These are phyloP conservation scores for Bradypus variegatus DNA, from an alignment of 2,797 vertebrate genomes.

Conservation along the genomic window DNA sequence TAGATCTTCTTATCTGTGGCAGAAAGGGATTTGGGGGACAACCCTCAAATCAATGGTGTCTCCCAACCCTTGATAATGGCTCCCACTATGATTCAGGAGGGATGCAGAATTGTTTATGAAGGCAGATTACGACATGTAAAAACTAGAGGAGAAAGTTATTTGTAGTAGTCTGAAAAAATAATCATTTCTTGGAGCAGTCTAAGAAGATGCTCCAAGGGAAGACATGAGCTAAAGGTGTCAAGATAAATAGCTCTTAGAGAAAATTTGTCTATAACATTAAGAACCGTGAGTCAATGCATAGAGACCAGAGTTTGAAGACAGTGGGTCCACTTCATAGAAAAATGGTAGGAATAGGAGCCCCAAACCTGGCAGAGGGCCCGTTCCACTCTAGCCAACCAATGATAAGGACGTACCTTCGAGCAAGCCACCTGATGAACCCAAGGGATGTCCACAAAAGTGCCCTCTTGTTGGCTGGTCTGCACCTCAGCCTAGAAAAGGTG, in stretches of 20 bases:
- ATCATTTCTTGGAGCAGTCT: background rate
- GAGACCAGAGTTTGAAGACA: background rate
- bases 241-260: background rate
- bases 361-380: background rate
- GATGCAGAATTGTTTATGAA: background rate
- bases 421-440: background rate
- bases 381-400: background rate
- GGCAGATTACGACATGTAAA: background rate
- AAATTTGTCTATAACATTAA: background rate
- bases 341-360: background rate
- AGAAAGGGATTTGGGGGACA: background rate
- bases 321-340: background rate
- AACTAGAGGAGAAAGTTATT: background rate
- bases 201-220: background rate
- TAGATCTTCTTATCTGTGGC: background rate
- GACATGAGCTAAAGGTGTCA: background rate
- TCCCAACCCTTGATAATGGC: background rate
- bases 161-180: background rate
- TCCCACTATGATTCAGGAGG: background rate
- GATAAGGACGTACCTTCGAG: background rate
- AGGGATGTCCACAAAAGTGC: background rate
- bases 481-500: background rate
- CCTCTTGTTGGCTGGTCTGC: background rate
- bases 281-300: background rate
- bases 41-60: background rate